These are phyloP conservation scores for Brachionus asplanchnoidis DNA, from an alignment of 1,140 invertebrate genomes.

Conservation along the genomic window DNA sequence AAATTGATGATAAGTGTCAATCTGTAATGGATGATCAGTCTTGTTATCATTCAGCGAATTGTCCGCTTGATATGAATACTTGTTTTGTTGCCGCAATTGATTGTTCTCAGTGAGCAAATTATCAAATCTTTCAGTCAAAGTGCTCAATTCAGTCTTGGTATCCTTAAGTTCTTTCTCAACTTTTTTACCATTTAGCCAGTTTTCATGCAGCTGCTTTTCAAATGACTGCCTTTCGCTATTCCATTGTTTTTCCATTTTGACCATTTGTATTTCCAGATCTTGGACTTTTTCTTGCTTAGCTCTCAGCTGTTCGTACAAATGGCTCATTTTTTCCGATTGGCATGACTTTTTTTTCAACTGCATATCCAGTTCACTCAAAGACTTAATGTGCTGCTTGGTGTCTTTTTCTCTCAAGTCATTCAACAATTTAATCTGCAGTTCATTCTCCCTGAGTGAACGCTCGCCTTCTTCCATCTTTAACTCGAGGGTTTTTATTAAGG, in stretches of 20 bases:
- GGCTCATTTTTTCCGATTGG: slow-evolving; percentile 12
- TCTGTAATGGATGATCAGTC: slow-evolving; percentile 6
- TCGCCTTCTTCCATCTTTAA: background rate
- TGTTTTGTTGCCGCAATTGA: background rate
- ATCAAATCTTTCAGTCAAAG: background rate
- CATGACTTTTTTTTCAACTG: background rate
- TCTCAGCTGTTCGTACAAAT: slow-evolving; percentile 33
- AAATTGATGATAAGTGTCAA: background rate
- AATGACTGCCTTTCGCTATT: background rate
- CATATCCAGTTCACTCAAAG: background rate
- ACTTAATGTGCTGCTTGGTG: slow-evolving; percentile 18
- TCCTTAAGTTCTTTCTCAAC: slow-evolving; percentile 30
- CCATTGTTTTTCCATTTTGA: background rate
- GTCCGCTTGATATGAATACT: background rate
- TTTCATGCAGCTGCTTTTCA: slow-evolving; percentile 35
- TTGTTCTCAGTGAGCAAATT: background rate
- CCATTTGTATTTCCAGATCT: slow-evolving; percentile 13
- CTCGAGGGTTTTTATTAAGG: background rate
- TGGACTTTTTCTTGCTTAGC: slow-evolving; percentile 23
- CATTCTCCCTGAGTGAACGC: background rate
- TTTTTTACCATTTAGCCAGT: slow-evolving; percentile 29
- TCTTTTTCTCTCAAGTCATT: slow-evolving; percentile 33
- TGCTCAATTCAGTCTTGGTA: background rate
- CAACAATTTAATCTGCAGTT: slow-evolving; percentile 5
- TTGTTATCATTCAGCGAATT: background rate